A percentile compares a stretch with the other conserved stretches of the same genome.
phyloP scores from a whole-genome alignment of 2,888 invertebrate species.

The Machimus rusticus region DNA sequence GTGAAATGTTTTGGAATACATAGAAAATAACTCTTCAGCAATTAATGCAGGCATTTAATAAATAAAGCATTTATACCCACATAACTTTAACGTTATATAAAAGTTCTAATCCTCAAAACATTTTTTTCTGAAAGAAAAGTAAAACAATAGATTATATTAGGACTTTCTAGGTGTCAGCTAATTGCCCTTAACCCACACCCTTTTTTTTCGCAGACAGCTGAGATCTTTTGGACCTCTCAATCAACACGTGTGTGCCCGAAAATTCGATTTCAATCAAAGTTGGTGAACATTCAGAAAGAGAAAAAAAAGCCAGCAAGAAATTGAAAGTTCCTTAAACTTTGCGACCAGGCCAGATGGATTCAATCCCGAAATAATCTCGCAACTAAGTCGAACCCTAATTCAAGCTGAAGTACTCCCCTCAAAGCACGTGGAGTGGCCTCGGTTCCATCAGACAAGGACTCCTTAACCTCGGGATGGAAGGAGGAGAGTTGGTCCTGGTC shows the following conservation, averaged over 20 bases:
- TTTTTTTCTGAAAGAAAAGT: neutral
- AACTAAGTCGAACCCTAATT: conserved; percentile 40
- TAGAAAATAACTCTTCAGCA: too few relatives aligned
- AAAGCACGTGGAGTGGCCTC: neutral
- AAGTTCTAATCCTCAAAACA: neutral
- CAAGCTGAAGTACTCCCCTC: conserved; percentile 20
- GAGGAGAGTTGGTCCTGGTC: neutral
- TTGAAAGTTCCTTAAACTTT: conserved; percentile 37
- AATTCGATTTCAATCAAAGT: conserved; percentile 31
- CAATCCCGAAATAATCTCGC: conserved; percentile 24
- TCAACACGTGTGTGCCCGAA: conserved; percentile 17
- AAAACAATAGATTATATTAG: neutral
- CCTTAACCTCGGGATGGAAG: conserved; percentile 10
- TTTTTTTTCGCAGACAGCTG: neutral
- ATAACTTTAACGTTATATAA: neutral
- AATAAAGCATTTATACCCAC: too few relatives aligned
- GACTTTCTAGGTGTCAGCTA: neutral
- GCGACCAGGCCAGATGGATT: neutral
- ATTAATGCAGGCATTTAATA: too few relatives aligned
- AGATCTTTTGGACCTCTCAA: neutral
- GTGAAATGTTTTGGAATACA: too few relatives aligned
- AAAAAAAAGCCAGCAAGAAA: neutral
- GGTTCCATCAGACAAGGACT: neutral
- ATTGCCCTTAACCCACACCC: neutral
- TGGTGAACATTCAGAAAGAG: neutral